These are phyloP conservation scores for Sander vitreus DNA, from an alignment of 2,113 vertebrate species.

Conservation along the genomic window DNA sequence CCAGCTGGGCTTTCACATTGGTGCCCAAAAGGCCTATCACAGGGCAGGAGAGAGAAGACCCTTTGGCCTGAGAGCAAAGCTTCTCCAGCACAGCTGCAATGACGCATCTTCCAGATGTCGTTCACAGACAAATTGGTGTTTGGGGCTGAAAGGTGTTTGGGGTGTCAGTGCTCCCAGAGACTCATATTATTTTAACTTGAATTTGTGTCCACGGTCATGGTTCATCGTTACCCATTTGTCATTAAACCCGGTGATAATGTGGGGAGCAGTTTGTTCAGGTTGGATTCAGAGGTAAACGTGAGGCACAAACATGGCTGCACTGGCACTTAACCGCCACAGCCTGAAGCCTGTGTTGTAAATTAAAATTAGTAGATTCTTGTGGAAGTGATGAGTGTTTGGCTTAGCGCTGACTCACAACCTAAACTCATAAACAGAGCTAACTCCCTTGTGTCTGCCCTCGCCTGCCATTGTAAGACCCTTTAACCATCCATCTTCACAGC, in stretches of 20 bases:
- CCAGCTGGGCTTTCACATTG: constrained; percentile 72
- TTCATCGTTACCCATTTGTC: constrained; percentile 52
- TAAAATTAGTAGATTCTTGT: constrained; percentile 44
- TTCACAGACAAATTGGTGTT: constrained; percentile 53
- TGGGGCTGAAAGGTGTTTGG: constrained; percentile 25
- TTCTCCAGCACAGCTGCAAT: constrained; percentile 82
- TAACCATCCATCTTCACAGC: constrained; percentile 80
- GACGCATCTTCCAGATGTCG: constrained; percentile 84
- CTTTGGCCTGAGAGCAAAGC: constrained; percentile 79
- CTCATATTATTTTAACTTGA: constrained; percentile 68
- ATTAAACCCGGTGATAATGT: constrained; percentile 69
- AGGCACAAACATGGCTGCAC: constrained; percentile 34
- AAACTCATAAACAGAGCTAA: constrained; percentile 76
- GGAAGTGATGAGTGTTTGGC: constrained; percentile 72
- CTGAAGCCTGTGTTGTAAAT: constrained; percentile 57
- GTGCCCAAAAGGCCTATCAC: constrained; percentile 72
- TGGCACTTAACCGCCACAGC: not conserved
- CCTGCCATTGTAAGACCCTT: constrained; percentile 72
- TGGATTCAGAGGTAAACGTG: constrained; percentile 31
- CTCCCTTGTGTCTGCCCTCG: constrained; percentile 60
- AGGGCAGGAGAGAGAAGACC: constrained; percentile 68
- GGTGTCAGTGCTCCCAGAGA: constrained; percentile 48
- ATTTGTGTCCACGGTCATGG: constrained; percentile 61
- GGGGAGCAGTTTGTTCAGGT: constrained; percentile 45
- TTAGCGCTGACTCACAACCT: constrained; percentile 73